Percentiles rank a stretch among this genome's conserved stretches.
Evolutionary conservation across 2,888 invertebrate genomes (phyloP).

Genomic region (Monopis laevigella): DNA sequence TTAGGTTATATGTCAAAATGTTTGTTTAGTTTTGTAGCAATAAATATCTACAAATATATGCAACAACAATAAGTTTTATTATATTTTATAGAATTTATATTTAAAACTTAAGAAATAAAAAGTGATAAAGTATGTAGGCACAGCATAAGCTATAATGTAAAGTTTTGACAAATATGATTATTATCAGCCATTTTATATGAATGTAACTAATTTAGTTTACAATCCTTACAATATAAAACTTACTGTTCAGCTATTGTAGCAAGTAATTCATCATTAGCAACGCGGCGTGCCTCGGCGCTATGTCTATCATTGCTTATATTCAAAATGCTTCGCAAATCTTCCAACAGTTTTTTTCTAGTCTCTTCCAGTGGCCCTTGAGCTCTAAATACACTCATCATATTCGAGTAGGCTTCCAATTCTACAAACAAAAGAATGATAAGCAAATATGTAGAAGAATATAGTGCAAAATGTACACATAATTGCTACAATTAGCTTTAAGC

Average conservation of each 20-base stretch:
- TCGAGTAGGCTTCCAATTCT: constrained; percentile 94
- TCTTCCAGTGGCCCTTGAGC: constrained; percentile 90
- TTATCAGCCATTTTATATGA: no score
- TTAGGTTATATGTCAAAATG: no score
- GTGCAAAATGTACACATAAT: not conserved
- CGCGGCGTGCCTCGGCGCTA: constrained; percentile 90
- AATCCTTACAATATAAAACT: no score
- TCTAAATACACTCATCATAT: constrained; percentile 88
- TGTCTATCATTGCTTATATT: constrained; percentile 92
- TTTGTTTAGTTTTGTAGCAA: no score
- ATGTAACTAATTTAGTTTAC: no score
- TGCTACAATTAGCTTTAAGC: not conserved
- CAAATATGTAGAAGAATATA: constrained; percentile 2
- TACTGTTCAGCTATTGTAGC: constrained; percentile 91
- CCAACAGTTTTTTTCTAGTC: constrained; percentile 84
- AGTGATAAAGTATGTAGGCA: no score
- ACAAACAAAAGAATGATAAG: constrained; percentile 39
- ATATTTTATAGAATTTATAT: no score
- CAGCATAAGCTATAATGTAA: no score
- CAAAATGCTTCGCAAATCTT: constrained; percentile 81
- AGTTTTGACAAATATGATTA: no score
- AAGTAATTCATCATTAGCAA: constrained; percentile 90
- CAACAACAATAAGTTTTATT: no score
- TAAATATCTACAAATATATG: no score
- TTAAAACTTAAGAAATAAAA: no score